Evolutionary conservation across 1,140 invertebrate genomes (phyloP).

Genomic region (Zaprionus lachaisei): DNA sequence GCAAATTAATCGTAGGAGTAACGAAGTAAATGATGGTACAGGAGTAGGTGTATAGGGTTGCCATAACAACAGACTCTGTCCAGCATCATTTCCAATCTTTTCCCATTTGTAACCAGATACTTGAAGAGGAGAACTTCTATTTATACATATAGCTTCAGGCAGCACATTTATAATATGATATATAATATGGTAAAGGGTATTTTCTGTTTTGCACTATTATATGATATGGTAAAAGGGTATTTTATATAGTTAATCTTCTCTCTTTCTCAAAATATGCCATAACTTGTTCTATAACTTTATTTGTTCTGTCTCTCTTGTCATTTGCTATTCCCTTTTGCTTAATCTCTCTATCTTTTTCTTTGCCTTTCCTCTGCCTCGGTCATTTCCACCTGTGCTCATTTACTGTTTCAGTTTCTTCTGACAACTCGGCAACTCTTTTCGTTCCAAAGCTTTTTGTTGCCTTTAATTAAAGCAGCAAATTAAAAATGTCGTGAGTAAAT

Average conservation of each 20-base stretch:
- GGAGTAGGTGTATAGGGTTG: not conserved
- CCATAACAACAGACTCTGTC: not conserved
- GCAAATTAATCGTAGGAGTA: conserved; percentile 1
- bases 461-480: conserved; percentile 76
- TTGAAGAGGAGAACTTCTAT: not conserved
- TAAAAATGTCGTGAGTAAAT: conserved; percentile 59
- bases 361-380: not conserved
- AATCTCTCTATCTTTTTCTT: too few species aligned
- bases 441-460: conserved; percentile 61
- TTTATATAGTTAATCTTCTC: not conserved
- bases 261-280: too few species aligned
- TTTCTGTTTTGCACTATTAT: too few species aligned
- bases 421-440: conserved; percentile 39
- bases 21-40: not conserved
- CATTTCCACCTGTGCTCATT: not conserved
- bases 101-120: not conserved
- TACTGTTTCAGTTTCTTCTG: conserved; percentile 27
- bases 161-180: too few species aligned
- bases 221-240: too few species aligned
- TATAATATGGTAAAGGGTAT: too few species aligned
- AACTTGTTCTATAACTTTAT: too few species aligned
- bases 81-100: not conserved
- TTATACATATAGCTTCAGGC: too few species aligned
- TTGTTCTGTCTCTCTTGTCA: too few species aligned
- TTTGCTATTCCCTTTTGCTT: too few species aligned